Conservation (phyloP, 2,888 invertebrate genomes). For the Linyphia triangularis region DNA sequence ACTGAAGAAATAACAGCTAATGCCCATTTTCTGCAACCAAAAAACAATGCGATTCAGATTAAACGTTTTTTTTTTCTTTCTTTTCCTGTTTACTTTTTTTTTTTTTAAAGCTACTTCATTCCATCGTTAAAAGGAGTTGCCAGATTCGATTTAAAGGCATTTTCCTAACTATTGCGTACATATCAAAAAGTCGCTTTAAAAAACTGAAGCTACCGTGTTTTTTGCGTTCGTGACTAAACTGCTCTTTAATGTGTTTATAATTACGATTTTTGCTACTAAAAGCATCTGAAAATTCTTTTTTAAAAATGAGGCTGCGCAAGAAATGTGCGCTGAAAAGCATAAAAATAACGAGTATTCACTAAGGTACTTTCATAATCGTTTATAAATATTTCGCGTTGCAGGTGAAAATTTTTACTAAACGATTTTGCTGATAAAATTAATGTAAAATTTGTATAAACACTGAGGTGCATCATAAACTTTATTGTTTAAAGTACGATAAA, state of each 20-base stretch:
- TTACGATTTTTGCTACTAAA: conserved; percentile 42
- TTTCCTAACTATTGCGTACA: conserved; percentile 32
- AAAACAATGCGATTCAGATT: conserved; percentile 40
- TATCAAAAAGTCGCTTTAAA: conserved; percentile 52
- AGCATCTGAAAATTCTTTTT: conserved; percentile 35
- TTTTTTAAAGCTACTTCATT: background rate
- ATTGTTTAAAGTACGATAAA: too few relatives aligned
- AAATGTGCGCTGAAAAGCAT: background rate
- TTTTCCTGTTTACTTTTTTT: too few relatives aligned
- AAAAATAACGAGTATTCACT: too few relatives aligned
- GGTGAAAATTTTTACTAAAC: too few relatives aligned
- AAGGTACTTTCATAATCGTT: too few relatives aligned
- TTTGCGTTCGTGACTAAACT: conserved; percentile 43
- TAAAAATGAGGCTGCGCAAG: background rate
- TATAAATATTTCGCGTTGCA: too few relatives aligned
- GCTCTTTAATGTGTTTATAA: conserved; percentile 66
- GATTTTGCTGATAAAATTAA: too few relatives aligned
- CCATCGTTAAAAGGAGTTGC: conserved; percentile 35
- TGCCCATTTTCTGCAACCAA: conserved; percentile 1
- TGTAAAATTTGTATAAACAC: too few relatives aligned
- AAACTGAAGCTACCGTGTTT: background rate
- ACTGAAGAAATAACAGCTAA: conserved; percentile 7
- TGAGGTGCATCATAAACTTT: too few relatives aligned
- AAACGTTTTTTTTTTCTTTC: conserved; percentile 17
- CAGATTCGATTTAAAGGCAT: conserved; percentile 30